Base-by-base conservation (phyloP, 2,113 vertebrate species). In the Motacilla tschutschensis region DNA sequence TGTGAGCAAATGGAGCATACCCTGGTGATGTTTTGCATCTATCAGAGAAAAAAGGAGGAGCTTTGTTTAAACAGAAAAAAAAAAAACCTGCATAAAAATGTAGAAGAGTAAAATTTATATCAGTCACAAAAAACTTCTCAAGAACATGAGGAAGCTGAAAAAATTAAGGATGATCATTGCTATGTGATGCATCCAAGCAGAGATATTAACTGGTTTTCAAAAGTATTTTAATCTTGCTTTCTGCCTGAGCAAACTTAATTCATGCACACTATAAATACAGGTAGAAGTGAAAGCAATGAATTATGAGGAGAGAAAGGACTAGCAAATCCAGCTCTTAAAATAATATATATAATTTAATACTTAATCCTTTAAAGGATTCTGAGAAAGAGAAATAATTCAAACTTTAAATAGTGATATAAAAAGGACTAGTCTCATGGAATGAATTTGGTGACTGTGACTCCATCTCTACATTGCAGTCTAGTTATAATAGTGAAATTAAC, bases 381-480 rank as follows among this genome's bases (percentile, higher is more conserved):
- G 64, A 69, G 65, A 79, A 73, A 74, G 59, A 77, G 25, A 88
- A 91, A 79, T 64, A 5, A 69, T 83, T 91, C 70, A 83, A 58
- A 58, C 14, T 79, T 91, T 74, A 87, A 85, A 62, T 31, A 64
- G 29, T 51, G 41, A 78, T 64, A 41, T 75, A 35, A 65, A 77
- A 83, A 75, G 22, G 75, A 80, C 54, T 44, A 57, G 31, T 74
- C 48, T 83, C 38, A 36, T 29, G 35, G 72, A 77, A 79, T 41
- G 26, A 60, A 63, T 54, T 60, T 58, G 62, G 60, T 79, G 55
- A 67, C 62, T 57, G 17, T 91, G 43, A 59, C 29, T 72, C 43
- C 48, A 51, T 73, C 53, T 64, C 53, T 83, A 38, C 10, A 17
- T 77, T 78, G 73, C 63, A 88, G 58, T 59, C 72, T 65, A 63